Conservation (phyloP, 2,797 vertebrate species). For the Labroides dimidiatus region DNA sequence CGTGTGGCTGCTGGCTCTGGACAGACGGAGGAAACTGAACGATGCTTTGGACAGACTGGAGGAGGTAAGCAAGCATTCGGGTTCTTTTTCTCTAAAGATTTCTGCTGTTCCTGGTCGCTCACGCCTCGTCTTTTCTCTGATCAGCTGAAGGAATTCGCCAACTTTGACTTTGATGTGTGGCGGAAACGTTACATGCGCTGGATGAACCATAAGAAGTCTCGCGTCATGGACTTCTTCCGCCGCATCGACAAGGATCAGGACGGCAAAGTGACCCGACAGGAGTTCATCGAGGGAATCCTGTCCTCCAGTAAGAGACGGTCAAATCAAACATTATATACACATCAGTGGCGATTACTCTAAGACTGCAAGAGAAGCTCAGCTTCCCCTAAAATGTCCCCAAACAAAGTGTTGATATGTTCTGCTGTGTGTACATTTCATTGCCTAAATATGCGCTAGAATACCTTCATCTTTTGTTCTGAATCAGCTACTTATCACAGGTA, state of each 20-base stretch:
- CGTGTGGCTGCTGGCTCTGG: constrained; percentile 97
- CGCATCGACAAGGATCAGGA: constrained; percentile 99
- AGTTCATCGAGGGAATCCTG: constrained; percentile 98
- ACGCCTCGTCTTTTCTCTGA: constrained; percentile 2
- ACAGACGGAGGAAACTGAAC: constrained; percentile 95
- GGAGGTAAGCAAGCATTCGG: constrained; percentile 85
- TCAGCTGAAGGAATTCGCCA: constrained; percentile 97
- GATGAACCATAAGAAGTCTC: constrained; percentile 99
- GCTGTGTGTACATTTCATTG: no score
- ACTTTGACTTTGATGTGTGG: constrained; percentile 99
- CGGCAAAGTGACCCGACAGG: constrained; percentile 97
- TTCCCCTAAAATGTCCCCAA: no score
- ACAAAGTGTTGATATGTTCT: no score
- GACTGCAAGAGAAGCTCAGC: no score
- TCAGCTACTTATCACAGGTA: no score
- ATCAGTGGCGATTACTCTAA: no score
- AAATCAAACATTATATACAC: neutral
- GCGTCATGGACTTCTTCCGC: constrained; percentile 99
- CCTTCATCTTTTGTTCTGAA: no score
- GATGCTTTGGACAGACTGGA: constrained; percentile 96
- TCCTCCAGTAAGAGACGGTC: constrained; percentile 93
- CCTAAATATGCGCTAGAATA: no score
- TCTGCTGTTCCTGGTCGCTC: neutral
- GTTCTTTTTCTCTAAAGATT: neutral
- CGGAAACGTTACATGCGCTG: constrained; percentile 99